Conservation (phyloP, 1,140 invertebrate species). For the Drosophila tropicalis region DNA sequence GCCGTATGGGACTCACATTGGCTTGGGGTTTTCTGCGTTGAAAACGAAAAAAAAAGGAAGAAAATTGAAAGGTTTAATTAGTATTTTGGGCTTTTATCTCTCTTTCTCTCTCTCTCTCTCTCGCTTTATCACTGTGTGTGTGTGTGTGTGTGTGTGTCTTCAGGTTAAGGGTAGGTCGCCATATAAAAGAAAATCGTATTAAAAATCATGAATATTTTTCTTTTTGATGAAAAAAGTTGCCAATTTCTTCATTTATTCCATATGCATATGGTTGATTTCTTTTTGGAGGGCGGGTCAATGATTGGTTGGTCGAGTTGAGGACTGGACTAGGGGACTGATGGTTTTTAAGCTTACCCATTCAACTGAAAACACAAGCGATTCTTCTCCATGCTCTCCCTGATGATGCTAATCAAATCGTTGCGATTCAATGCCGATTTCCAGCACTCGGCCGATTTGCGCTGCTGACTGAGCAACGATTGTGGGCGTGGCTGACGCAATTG, state of each 20-base stretch:
- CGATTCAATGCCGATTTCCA: slow-evolving; percentile 88
- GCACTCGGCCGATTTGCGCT: slow-evolving; percentile 78
- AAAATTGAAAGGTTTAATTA: slow-evolving; percentile 34
- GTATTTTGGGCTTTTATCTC: background rate
- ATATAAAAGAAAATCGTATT: slow-evolving; percentile 12
- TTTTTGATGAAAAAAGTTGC: too few relatives aligned
- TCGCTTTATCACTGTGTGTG: background rate
- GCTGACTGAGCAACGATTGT: slow-evolving; percentile 56
- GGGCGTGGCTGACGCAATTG: slow-evolving; percentile 75
- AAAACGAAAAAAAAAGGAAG: slow-evolving; percentile 6
- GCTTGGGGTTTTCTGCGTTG: slow-evolving; percentile 81
- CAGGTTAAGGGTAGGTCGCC: slow-evolving; percentile 2
- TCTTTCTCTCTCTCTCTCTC: background rate
- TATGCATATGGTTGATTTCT: background rate
- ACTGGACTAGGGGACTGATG: background rate
- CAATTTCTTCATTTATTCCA: too few relatives aligned
- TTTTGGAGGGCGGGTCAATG: background rate
- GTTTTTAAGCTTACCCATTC: slow-evolving; percentile 85
- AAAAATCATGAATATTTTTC: background rate
- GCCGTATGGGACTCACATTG: slow-evolving; percentile 83
- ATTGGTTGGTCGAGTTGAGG: background rate
- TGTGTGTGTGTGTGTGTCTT: background rate
- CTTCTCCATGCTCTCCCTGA: slow-evolving; percentile 95
- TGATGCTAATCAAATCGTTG: slow-evolving; percentile 92
- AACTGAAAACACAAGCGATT: slow-evolving; percentile 93